phyloP scores from a whole-genome alignment of 2,113 vertebrate genomes.

The Aegotheles bennettii region DNA sequence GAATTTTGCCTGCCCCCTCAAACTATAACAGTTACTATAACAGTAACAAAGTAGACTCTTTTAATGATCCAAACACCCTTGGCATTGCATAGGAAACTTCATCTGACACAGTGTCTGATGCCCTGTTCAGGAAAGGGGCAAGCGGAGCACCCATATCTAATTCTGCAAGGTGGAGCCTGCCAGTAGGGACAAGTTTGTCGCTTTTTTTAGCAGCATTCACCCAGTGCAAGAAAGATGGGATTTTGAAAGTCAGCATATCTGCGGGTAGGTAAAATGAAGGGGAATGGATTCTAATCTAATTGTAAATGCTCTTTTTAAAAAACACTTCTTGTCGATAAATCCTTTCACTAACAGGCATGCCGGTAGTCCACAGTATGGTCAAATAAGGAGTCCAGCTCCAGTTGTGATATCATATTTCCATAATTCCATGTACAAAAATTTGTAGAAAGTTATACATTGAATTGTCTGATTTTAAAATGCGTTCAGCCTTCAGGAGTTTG shows the following conservation, averaged over 20 bases:
- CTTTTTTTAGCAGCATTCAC: conserved; percentile 46
- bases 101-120: not conserved
- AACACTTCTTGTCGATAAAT: conserved; percentile 42
- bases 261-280: conserved; percentile 42
- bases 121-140: not conserved
- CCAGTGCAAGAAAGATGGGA: not conserved
- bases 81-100: not conserved
- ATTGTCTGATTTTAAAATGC: not conserved
- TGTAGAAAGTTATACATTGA: not conserved
- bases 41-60: too few species aligned
- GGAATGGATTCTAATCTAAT: conserved; percentile 54
- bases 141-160: not conserved
- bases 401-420: not conserved
- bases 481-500: not conserved
- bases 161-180: conserved; percentile 12
- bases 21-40: too few species aligned
- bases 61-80: not conserved
- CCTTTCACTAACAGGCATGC: not conserved
- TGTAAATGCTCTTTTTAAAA: conserved; percentile 47
- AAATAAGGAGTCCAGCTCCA: not conserved
- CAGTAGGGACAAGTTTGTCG: not conserved
- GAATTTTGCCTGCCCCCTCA: too few species aligned
- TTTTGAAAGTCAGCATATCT: conserved; percentile 46
- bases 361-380: not conserved
- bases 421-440: not conserved